Conservation (phyloP, 2,113 vertebrate genomes). For the Hassar affinis region DNA sequence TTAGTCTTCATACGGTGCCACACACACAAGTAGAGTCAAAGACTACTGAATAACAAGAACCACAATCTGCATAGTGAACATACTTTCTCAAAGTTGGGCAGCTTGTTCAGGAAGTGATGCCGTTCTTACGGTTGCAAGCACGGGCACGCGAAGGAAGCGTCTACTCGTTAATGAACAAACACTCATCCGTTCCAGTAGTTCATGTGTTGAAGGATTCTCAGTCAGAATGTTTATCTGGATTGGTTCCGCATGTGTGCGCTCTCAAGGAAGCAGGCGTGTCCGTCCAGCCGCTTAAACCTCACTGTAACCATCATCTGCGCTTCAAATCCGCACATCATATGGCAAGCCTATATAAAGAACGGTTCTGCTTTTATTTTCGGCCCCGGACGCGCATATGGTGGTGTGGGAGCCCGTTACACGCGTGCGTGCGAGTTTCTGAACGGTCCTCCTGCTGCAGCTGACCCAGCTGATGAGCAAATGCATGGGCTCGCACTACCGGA, state of each 20-base stretch:
- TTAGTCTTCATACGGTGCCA: conserved; percentile 43
- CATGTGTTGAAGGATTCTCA: conserved; percentile 7
- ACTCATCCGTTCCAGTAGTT: conserved; percentile 1
- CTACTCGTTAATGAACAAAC: conserved; percentile 16
- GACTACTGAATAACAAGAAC: conserved; percentile 24
- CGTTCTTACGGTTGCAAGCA: not conserved
- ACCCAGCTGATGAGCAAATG: conserved; percentile 47
- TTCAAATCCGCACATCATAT: conserved; percentile 51
- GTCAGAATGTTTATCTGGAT: conserved; percentile 7
- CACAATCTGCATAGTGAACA: conserved; percentile 36
- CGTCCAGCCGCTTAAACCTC: not conserved
- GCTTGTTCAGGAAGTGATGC: conserved; percentile 26
- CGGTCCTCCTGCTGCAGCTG: conserved; percentile 14
- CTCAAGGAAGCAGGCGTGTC: conserved; percentile 17
- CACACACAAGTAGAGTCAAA: conserved; percentile 38
- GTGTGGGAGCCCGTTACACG: not conserved
- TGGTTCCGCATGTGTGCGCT: conserved; percentile 12
- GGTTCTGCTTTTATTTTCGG: not conserved
- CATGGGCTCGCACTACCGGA: conserved; percentile 59
- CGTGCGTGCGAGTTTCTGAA: conserved; percentile 39
- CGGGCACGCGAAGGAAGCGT: conserved; percentile 18
- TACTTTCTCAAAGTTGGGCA: conserved; percentile 40
- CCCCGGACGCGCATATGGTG: too few species aligned
- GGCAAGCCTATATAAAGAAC: not conserved
- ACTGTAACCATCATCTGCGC: conserved; percentile 31